These are phyloP conservation scores for Bembecia ichneumoniformis DNA, from an alignment of 2,888 invertebrate genomes.

Conservation along the genomic window DNA sequence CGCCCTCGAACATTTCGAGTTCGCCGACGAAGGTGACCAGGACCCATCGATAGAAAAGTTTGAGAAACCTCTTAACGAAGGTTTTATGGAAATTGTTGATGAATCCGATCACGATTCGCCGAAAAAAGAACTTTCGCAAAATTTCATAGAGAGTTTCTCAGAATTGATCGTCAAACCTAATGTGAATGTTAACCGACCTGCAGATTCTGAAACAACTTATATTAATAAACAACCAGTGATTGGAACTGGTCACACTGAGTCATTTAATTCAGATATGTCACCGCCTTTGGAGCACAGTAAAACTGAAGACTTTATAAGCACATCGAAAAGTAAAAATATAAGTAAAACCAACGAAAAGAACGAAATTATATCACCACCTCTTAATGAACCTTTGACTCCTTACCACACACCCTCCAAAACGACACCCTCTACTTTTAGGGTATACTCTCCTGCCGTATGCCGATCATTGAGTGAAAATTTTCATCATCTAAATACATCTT, in stretches of 20 bases:
- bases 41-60: conserved; percentile 78
- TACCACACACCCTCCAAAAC: neutral
- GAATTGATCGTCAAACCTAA: conserved; percentile 46
- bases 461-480: conserved; percentile 61
- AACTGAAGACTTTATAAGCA: neutral
- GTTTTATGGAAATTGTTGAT: conserved; percentile 61
- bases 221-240: conserved; percentile 5
- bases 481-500: conserved; percentile 14
- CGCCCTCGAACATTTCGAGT: conserved; percentile 85
- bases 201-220: neutral
- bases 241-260: neutral
- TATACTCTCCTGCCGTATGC: conserved; percentile 58
- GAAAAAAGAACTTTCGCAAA: conserved; percentile 62
- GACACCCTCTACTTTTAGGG: conserved; percentile 30
- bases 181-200: conserved; percentile 9
- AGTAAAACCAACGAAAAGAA: neutral
- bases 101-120: conserved; percentile 50
- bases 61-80: conserved; percentile 40
- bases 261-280: neutral
- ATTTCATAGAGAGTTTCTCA: conserved; percentile 69
- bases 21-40: conserved; percentile 89
- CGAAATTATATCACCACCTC: neutral
- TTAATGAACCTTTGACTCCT: neutral
- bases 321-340: neutral
- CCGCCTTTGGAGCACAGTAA: neutral